phyloP scores from a whole-genome alignment of 2,888 invertebrate species.

The Leucophenga montana region DNA sequence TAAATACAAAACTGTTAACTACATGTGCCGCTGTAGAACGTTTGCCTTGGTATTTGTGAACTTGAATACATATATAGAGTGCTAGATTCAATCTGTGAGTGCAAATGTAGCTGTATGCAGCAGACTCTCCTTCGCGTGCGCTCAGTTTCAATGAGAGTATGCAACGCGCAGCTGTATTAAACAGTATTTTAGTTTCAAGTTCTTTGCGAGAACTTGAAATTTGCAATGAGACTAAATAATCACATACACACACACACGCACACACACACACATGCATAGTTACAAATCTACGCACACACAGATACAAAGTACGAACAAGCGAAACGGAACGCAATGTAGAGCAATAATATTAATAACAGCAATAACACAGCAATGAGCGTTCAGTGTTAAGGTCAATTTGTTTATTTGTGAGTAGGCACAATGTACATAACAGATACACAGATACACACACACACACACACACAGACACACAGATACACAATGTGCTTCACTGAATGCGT shows the following conservation, averaged over 20 bases:
- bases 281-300: neutral
- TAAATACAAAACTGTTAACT: too few relatives aligned
- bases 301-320: neutral
- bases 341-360: conserved; percentile 25
- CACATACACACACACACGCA: neutral
- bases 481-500: conserved; percentile 16
- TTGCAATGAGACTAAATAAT: conserved; percentile 28
- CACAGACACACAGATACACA: conserved; percentile 22
- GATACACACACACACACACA: neutral
- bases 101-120: too few relatives aligned
- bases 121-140: conserved; percentile 32
- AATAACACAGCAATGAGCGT: conserved; percentile 40
- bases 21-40: neutral
- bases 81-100: neutral
- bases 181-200: conserved; percentile 39
- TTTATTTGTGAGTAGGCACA: conserved; percentile 32
- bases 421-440: conserved; percentile 27
- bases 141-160: conserved; percentile 26
- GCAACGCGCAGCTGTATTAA: conserved; percentile 17
- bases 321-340: conserved; percentile 8
- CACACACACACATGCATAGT: too few relatives aligned
- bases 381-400: conserved; percentile 69
- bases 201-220: conserved; percentile 37
- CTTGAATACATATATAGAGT: conserved; percentile 52
- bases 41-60: conserved; percentile 60